These are phyloP conservation scores for Lycocerus yunnanus DNA, from an alignment of 2,888 invertebrate species.

Conservation along the genomic window DNA sequence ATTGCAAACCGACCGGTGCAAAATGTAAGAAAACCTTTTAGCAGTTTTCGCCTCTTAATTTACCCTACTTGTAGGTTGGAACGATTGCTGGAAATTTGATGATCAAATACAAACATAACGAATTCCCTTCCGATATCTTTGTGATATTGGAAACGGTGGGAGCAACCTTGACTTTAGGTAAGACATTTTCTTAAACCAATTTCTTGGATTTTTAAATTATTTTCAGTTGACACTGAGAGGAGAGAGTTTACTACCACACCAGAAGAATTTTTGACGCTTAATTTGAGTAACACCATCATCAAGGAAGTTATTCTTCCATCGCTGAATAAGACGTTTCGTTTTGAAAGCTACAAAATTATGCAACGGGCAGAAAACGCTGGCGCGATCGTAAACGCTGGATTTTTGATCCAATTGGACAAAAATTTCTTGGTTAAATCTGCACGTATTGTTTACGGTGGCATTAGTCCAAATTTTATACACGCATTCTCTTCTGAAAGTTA, in stretches of 20 bases:
- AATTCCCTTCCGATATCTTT: constrained; percentile 72
- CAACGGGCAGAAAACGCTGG: constrained; percentile 72
- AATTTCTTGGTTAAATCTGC: constrained; percentile 56
- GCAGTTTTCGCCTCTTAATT: not conserved
- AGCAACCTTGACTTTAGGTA: constrained; percentile 55
- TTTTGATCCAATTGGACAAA: constrained; percentile 63
- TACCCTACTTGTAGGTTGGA: constrained; percentile 58
- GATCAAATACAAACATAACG: constrained; percentile 68
- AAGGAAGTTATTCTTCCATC: constrained; percentile 58
- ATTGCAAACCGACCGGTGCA: constrained; percentile 73
- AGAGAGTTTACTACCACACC: not conserved
- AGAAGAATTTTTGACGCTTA: constrained; percentile 52
- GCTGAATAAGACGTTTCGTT: constrained; percentile 49
- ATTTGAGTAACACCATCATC: constrained; percentile 59
- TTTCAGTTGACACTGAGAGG: not conserved
- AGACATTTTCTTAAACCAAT: not conserved
- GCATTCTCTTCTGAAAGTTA: constrained; percentile 59
- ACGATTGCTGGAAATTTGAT: constrained; percentile 75
- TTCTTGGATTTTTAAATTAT: not conserved
- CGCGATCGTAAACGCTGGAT: constrained; percentile 74
- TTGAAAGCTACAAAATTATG: constrained; percentile 59
- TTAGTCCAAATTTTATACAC: constrained; percentile 58
- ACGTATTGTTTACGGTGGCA: constrained; percentile 68
- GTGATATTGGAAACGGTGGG: constrained; percentile 52
- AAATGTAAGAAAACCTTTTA: no score